These are phyloP conservation scores for Physella acuta DNA, from an alignment of 1,140 invertebrate species.

Conservation along the genomic window DNA sequence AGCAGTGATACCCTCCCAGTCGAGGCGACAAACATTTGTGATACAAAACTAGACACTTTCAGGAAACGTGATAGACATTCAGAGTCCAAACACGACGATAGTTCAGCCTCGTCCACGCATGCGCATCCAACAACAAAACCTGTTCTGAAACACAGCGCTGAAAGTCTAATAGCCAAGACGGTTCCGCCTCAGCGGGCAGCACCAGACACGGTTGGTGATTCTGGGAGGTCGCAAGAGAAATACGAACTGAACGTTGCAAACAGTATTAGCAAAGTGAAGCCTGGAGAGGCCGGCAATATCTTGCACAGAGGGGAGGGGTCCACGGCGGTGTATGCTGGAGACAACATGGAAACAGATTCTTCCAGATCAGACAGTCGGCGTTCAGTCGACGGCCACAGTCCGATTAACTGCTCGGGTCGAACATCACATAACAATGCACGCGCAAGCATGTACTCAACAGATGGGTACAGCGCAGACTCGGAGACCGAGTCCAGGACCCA, in stretches of 20 bases:
- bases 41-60: no score
- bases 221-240: background rate
- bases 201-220: background rate
- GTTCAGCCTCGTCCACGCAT: no score
- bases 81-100: no score
- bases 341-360: background rate
- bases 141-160: constrained; percentile 21
- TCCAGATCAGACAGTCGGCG: background rate
- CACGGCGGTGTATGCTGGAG: background rate
- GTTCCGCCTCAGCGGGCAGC: background rate
- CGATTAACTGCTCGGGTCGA: background rate
- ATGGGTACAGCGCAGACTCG: background rate
- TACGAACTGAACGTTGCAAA: background rate
- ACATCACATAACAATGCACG: background rate
- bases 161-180: constrained; percentile 18
- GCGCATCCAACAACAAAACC: constrained; percentile 13
- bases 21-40: no score
- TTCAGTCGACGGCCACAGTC: background rate
- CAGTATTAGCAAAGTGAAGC: background rate
- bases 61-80: no score
- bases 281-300: background rate
- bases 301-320: background rate
- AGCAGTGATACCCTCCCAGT: no score
- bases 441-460: background rate
- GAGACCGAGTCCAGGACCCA: background rate